Base-by-base conservation (phyloP, 2,113 vertebrate species). In the Erpornis zantholeuca region DNA sequence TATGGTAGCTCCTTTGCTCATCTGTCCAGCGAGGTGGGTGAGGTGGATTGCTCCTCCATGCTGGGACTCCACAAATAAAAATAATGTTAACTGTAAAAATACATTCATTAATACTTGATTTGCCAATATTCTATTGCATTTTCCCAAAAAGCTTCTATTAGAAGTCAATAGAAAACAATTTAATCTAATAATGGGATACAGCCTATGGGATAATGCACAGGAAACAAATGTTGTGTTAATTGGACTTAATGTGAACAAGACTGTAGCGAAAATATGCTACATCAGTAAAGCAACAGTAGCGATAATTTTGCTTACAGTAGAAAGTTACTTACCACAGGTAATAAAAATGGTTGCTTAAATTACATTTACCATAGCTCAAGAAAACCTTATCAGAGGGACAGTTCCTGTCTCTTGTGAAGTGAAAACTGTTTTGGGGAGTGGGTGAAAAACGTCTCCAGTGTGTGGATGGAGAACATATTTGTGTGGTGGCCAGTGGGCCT, bases 401-500 rank as follows among this genome's bases (percentile, higher is more conserved):
- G 54, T 29, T 70, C 29, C 61, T 82, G 78, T 92, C 91, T 96
- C 59, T 27, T 66, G 72, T 33, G 95, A 94, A 28, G 91, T 20
- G 36, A 97, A 97, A 68, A 87, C 29, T 56, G 95, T 96, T 56
- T 92, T 40, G 2, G 95, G 97, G 61, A 98, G 91, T 18, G 70
- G 31, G 40, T 45, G 25, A 94, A 96, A 86, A 96, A 94, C 86
- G 53, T 25, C 83, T 97, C 69, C 28, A 95, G 24, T 4, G 56
- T 16, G 19, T 93, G 60, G 16, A 72, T 47, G 35, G 75, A 44
- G 94, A 96, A 97, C 96, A 97, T 10, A 75, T 50, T 50, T 38
- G 38, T 38, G 38, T 38, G 38, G 38, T 38, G 38, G 38, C 12
- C 38, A 38, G 38, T 38, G 38, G 38, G 38, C 38, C 38, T 38